Percentiles rank a stretch among this genome's conserved stretches.
Evolutionary conservation across 2,797 vertebrate genomes (phyloP).

Genomic region (Alcedo quadribrachys): DNA sequence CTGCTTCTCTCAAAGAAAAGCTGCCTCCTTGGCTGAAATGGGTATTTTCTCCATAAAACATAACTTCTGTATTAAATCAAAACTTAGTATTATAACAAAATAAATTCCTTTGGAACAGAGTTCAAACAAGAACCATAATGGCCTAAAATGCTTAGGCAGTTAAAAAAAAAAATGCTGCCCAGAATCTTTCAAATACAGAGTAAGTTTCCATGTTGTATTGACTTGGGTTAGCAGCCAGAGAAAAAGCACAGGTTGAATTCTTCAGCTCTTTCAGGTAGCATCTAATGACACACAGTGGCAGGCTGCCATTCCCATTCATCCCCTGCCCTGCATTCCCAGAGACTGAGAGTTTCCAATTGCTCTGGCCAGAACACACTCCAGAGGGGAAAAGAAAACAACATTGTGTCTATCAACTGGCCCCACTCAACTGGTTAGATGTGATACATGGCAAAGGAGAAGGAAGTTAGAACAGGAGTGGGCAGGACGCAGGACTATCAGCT

Average conservation of each 20-base stretch:
- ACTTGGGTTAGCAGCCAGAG: constrained; percentile 5
- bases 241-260: background rate
- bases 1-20: background rate
- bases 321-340: background rate
- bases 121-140: background rate
- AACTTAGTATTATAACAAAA: background rate
- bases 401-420: background rate
- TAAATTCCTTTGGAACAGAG: background rate
- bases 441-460: background rate
- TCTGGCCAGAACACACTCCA: background rate
- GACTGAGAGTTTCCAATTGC: background rate
- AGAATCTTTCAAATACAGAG: background rate
- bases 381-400: background rate
- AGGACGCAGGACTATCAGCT: background rate
- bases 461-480: background rate
- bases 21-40: background rate
- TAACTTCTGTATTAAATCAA: background rate
- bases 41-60: background rate
- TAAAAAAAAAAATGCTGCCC: background rate
- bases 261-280: background rate
- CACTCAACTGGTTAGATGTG: background rate
- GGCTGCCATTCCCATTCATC: background rate
- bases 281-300: background rate
- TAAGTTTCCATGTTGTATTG: background rate
- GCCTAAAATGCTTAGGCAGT: background rate